Evolutionary conservation across 2,888 invertebrate species (phyloP), one percentile per base, ranked within the genome.

Genomic region (Catocala sponsa): DNA sequence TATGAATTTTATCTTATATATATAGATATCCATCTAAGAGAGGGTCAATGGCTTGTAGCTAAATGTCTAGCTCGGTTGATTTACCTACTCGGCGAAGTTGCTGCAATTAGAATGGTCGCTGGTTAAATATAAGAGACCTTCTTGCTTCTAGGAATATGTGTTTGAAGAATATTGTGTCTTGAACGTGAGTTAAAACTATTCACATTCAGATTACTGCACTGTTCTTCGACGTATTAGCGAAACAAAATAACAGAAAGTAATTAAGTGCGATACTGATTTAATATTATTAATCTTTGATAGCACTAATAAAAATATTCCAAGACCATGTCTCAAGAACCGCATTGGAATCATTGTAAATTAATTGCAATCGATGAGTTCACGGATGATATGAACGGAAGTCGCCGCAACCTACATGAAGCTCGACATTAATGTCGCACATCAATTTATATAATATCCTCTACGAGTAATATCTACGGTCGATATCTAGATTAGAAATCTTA

Each of bases 401-500:
- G 55, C 47, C 55, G 58, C 57, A 70, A 63, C 51, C 63, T 68
- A 60, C 63, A 56, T 68, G 43, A 63, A 25, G 25, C 35, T 7
- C 6, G 35, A 7, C 35, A 38, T 38, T 38, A 38, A 38, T 56
- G 58, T 63, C 60, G 55, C 41, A 52, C 43, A 9, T 25, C 32
- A 57, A 61, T 55, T 68, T 55, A 38, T 38, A 2, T 52, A 44
- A 2, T 52, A 44, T 68, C 38, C 38, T 58, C 46, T 47, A 2
- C 15, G 15, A 11, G 10, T 47, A 13, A 4, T 12, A 44, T 52
- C 55, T 58, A 61, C 56, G 38, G 56, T 49, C 55, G 32, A 13
- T 41, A 58, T 72, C 48, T 56, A 56, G 53, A 65, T 64, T 42
- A 11, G 42, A 15, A 25, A 10, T 47, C 9, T 47, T 5, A 25